Evolutionary conservation across 1,140 invertebrate genomes (phyloP), one percentile per base, ranked within the genome.

Genomic region (Drosophila kohkoa): DNA sequence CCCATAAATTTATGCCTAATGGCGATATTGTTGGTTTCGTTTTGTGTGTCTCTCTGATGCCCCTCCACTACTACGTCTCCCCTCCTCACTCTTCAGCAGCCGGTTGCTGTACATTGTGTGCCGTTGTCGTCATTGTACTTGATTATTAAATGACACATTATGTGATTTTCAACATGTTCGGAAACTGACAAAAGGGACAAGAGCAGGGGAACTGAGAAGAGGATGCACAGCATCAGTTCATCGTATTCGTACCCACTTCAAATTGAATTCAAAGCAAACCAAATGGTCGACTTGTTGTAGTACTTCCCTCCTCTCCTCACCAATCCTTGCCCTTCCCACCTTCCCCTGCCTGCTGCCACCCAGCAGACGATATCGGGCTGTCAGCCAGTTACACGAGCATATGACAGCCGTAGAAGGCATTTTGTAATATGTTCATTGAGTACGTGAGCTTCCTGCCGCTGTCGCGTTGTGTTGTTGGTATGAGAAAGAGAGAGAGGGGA

Each of bases 71-170:
- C 8, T 25, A 0, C 5, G 20, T 15, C n/a, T 48, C 48, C 52
- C 43, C n/a, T 16, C 13, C n/a, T 48, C 54, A 43, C 43, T 13
- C 16, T 52, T 38, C 55, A 25, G 3, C 58, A 45, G 55, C 45
- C 62, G 62, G 49, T 66, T 68, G 67, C 62, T 83, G 81, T 59
- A 71, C 74, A 58, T 64, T 86, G 82, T 79, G 79, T 57, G 51
- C 30, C 62, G 57, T 73, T 77, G 70, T 74, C 71, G 71, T 68
- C 83, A 89, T 85, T 90, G 86, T 89, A 77, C 86, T 89, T 89
- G 86, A 89, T 89, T 89, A 89, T 89, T 89, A 89, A 89, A 89
- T 89, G 85, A 90, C 85, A 89, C 85, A 89, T 89, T 89, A 89
- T 89, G 85, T 89, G 85, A 89, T 89, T 89, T 88, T 75, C 81